phyloP scores from a whole-genome alignment of 64 coral and sea anemone species.

The Stichodactyla mertensii region DNA sequence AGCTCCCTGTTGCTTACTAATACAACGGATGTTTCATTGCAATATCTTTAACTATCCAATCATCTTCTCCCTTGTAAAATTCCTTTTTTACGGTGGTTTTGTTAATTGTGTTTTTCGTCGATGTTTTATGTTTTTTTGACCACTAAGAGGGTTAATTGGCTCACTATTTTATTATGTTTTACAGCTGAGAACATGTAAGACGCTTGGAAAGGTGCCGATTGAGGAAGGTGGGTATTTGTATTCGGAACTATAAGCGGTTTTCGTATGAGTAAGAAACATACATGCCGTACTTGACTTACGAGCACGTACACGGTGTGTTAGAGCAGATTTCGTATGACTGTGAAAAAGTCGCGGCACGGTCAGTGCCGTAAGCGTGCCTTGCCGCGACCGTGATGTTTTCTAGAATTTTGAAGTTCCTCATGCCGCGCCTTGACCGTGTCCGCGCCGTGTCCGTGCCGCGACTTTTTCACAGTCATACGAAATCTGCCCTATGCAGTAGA shows the following conservation, averaged over 20 bases:
- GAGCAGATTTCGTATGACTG: no score
- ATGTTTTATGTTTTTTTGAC: neutral
- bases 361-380: no score
- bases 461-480: no score
- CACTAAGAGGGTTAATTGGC: neutral
- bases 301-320: neutral
- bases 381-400: no score
- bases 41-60: neutral
- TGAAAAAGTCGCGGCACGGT: no score
- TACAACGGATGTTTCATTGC: neutral
- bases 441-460: no score
- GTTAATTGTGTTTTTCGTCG: neutral
- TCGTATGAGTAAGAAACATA: no score
- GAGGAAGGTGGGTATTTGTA: slow-evolving; percentile 59
- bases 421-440: no score
- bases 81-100: neutral
- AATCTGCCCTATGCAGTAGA: no score
- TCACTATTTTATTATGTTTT: slow-evolving; percentile 16
- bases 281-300: no score
- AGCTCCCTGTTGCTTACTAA: neutral
- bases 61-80: neutral
- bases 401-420: no score
- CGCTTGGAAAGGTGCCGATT: slow-evolving; percentile 64
- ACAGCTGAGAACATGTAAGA: slow-evolving; percentile 70
- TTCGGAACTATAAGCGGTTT: no score